These are phyloP conservation scores for Propithecus coquereli DNA, from an alignment of 2,113 vertebrate species.

Conservation along the genomic window DNA sequence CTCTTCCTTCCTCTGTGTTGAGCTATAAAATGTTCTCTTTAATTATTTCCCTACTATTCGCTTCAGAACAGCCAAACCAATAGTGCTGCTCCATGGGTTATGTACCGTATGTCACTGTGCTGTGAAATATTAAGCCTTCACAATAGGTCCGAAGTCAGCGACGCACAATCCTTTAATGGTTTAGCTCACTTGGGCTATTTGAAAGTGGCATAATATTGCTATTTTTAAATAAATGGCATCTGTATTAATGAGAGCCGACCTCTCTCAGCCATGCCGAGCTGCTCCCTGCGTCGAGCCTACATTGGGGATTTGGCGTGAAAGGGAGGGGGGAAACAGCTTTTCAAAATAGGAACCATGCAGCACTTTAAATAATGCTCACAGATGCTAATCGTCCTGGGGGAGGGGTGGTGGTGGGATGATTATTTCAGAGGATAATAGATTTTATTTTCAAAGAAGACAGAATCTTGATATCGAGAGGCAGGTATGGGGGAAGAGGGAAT, in stretches of 20 bases:
- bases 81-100: slow-evolving; percentile 40
- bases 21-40: slow-evolving; percentile 68
- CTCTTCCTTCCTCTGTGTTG: slow-evolving; percentile 33
- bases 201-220: slow-evolving; percentile 75
- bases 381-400: not conserved
- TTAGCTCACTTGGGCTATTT: slow-evolving; percentile 69
- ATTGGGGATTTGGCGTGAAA: slow-evolving; percentile 51
- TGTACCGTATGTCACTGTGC: slow-evolving; percentile 51
- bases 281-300: not conserved
- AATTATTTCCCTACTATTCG: slow-evolving; percentile 70
- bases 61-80: slow-evolving; percentile 68
- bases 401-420: not conserved
- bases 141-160: slow-evolving; percentile 71
- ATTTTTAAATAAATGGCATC: slow-evolving; percentile 76
- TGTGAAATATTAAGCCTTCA: slow-evolving; percentile 72
- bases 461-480: slow-evolving; percentile 23
- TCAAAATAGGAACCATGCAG: slow-evolving; percentile 37
- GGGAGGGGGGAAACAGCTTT: slow-evolving; percentile 23
- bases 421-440: slow-evolving; percentile 56
- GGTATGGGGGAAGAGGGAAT: not conserved
- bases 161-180: slow-evolving; percentile 68
- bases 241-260: slow-evolving; percentile 66
- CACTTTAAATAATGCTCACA: slow-evolving; percentile 32
- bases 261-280: slow-evolving; percentile 16
- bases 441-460: slow-evolving; percentile 56